Conservation (phyloP, 2,113 vertebrate species). For the Natator depressus region DNA sequence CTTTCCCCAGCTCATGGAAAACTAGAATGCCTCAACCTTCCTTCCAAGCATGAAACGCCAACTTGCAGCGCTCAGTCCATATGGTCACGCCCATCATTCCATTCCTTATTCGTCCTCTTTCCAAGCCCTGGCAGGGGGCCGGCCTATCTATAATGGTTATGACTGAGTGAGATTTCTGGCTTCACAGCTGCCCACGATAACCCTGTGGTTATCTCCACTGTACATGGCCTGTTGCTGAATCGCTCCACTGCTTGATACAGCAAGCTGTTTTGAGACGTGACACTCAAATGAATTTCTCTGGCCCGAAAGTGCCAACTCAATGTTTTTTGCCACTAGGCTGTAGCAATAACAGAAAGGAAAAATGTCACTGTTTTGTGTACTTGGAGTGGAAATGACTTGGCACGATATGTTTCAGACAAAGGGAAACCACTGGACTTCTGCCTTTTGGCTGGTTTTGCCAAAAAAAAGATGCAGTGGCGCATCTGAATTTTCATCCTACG, state of each 20-base stretch:
- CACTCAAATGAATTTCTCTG: background rate
- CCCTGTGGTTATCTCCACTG: background rate
- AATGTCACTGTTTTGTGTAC: background rate
- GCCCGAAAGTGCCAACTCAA: background rate
- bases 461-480: background rate
- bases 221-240: background rate
- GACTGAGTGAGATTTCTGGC: background rate
- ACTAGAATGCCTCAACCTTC: background rate
- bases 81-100: background rate
- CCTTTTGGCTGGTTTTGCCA: background rate
- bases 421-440: background rate
- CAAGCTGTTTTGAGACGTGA: background rate
- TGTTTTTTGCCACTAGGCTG: background rate
- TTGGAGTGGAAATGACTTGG: background rate
- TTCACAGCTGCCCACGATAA: background rate
- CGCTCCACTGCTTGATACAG: background rate
- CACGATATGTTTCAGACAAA: background rate
- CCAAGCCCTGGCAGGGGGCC: background rate
- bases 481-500: background rate
- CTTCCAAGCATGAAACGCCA: background rate
- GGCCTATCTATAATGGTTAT: background rate
- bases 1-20: background rate
- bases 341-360: background rate
- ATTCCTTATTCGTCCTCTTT: background rate
- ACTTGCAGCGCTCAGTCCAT: background rate